These are phyloP conservation scores for Urocitellus parryii DNA, from an alignment of 2,113 vertebrate species.

Conservation along the genomic window DNA sequence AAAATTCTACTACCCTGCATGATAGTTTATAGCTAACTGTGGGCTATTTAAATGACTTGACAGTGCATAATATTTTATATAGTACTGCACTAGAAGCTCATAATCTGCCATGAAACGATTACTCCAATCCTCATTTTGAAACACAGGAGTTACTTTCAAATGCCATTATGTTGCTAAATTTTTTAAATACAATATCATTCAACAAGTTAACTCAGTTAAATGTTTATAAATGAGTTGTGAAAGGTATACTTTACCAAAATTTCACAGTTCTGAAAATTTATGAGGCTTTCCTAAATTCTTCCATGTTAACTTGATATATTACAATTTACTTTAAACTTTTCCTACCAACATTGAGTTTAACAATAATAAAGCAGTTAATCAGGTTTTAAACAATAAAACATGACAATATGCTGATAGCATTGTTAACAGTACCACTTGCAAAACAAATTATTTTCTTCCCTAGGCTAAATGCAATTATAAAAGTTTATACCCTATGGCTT, in stretches of 20 bases:
- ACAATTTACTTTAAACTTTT: constrained; percentile 82
- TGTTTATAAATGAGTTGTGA: constrained; percentile 45
- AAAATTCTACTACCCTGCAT: background rate
- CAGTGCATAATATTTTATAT: background rate
- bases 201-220: constrained; percentile 38
- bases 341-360: constrained; percentile 66
- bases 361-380: constrained; percentile 82
- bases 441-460: constrained; percentile 85
- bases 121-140: background rate
- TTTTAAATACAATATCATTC: background rate
- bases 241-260: constrained; percentile 55
- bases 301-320: constrained; percentile 78
- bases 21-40: background rate
- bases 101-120: background rate
- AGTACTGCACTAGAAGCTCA: background rate
- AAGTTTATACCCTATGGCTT: constrained; percentile 81
- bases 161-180: background rate
- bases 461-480: constrained; percentile 85
- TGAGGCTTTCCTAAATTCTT: constrained; percentile 67
- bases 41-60: background rate
- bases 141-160: background rate
- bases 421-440: constrained; percentile 79
- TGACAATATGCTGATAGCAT: constrained; percentile 76
- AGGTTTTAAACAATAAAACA: constrained; percentile 84
- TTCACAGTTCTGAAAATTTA: constrained; percentile 40